A percentile compares a stretch with the other conserved stretches of the same genome.
These are phyloP conservation scores for Ceratina australensis DNA, from an alignment of 1,140 invertebrate genomes.

Conservation along the genomic window DNA sequence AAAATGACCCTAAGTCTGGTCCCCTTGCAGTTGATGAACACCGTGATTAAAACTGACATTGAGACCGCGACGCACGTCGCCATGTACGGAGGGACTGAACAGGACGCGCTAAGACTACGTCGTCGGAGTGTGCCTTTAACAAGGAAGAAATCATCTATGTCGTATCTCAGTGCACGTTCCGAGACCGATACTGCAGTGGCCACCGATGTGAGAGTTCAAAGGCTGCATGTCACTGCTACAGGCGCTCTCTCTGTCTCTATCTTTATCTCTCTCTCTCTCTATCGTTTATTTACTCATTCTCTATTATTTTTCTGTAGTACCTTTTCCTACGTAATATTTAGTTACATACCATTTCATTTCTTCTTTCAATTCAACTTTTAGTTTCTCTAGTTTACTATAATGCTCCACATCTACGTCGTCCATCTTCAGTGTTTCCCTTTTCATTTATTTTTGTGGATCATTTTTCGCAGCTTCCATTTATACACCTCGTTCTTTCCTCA, in stretches of 20 bases:
- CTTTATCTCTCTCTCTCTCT: constrained; percentile 13
- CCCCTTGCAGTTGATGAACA: constrained; percentile 86
- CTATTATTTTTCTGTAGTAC: neutral
- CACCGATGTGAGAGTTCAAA: constrained; percentile 76
- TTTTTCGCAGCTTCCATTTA: neutral
- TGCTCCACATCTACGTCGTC: too few species aligned
- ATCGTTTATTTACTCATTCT: constrained; percentile 15
- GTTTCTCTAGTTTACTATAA: neutral
- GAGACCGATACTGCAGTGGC: constrained; percentile 75
- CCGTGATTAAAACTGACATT: constrained; percentile 90
- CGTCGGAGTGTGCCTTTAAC: constrained; percentile 77
- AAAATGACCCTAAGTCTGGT: constrained; percentile 70
- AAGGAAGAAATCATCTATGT: constrained; percentile 79
- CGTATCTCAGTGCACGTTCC: constrained; percentile 78
- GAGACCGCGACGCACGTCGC: constrained; percentile 84
- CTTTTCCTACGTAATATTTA: neutral
- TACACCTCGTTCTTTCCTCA: constrained; percentile 5
- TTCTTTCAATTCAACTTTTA: neutral
- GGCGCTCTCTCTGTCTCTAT: constrained; percentile 32
- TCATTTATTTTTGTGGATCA: neutral
- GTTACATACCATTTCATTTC: constrained; percentile 5
- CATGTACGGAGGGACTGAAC: constrained; percentile 78
- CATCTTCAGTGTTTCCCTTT: neutral
- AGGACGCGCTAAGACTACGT: constrained; percentile 76
- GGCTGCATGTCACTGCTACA: constrained; percentile 60